phyloP scores from a whole-genome alignment of 1,140 invertebrate genomes.

The Galendromus occidentalis region DNA sequence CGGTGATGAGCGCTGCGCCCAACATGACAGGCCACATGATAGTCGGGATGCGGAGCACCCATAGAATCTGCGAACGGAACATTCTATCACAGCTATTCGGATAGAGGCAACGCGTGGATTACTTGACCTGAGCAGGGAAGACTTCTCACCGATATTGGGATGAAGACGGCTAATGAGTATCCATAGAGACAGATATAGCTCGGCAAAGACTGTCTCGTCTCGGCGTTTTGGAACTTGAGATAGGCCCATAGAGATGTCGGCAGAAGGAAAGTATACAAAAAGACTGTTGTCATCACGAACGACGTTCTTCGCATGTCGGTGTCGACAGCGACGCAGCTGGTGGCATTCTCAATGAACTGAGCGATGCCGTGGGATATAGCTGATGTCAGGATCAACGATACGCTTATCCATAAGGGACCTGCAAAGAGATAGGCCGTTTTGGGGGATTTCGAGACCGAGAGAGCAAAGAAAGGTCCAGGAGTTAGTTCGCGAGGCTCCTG shows the following conservation, averaged over 20 bases:
- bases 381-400: background rate
- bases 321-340: background rate
- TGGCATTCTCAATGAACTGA: background rate
- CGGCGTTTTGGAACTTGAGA: background rate
- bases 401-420: background rate
- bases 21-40: background rate
- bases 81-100: too few relatives aligned
- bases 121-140: too few relatives aligned
- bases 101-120: too few relatives aligned
- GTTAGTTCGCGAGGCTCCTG: too few relatives aligned
- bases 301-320: background rate
- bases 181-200: slow-evolving; percentile 3
- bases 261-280: background rate
- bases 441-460: too few relatives aligned
- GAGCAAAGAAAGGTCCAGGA: too few relatives aligned
- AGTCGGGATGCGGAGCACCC: background rate
- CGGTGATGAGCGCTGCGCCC: background rate
- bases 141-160: background rate
- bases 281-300: background rate
- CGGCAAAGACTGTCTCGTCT: background rate
- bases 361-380: slow-evolving; percentile 3
- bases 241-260: background rate
- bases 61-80: background rate
- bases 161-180: background rate
- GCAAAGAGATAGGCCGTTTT: background rate